Conservation (phyloP, 2,113 vertebrate species). For the Podiceps cristatus region DNA sequence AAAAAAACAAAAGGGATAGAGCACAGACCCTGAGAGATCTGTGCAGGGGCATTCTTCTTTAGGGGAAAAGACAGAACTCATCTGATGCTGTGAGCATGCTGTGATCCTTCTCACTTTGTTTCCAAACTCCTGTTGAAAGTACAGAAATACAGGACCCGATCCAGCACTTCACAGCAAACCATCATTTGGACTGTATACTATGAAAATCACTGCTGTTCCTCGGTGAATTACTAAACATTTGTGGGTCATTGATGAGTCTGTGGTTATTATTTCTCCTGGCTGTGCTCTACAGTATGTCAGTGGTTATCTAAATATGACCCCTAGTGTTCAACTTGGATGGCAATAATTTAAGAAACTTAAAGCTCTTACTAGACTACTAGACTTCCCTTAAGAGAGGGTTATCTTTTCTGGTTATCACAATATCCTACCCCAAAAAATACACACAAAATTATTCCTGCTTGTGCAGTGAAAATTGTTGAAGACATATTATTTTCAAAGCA, state of each 20-base stretch:
- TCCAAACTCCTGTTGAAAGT: background rate
- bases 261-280: background rate
- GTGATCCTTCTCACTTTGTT: background rate
- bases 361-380: background rate
- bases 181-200: background rate
- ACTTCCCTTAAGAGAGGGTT: background rate
- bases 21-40: background rate
- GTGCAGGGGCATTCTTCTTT: background rate
- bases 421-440: background rate
- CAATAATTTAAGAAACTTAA: background rate
- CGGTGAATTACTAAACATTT: background rate
- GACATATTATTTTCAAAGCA: background rate
- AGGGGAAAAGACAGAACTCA: rapidly evolving
- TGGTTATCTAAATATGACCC: constrained; percentile 75
- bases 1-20: background rate
- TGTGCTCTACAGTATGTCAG: background rate
- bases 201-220: background rate
- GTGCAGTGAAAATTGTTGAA: background rate
- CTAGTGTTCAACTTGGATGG: constrained; percentile 69
- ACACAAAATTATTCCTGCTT: background rate
- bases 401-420: background rate
- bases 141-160: background rate
- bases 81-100: background rate
- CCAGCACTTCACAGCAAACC: background rate
- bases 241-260: background rate